Base-by-base conservation (phyloP, 2,113 vertebrate species). In the Murina feae region DNA sequence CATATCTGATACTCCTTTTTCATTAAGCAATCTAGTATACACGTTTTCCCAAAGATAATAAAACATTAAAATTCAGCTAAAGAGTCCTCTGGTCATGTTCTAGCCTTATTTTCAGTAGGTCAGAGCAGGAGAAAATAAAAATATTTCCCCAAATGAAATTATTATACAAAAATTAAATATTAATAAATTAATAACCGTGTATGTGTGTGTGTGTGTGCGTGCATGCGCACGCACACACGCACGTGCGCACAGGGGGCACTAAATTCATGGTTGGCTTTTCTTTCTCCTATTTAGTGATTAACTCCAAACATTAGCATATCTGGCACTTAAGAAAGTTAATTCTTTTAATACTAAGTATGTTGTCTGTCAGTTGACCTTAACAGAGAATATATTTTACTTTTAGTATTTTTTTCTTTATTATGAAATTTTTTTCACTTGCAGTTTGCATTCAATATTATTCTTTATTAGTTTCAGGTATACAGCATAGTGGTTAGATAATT, bases 41-140 rank as follows among this genome's bases (percentile, higher is more conserved):
- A 86, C 18, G 10, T 86, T 92, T 76, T 53, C 44, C 58, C 76
- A 84, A 81, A 76, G 74, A 63, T 23, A 10, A 91, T 30, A 12
- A 93, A 93, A 30, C 25, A 80, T 2, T 83, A 89, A 90, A 93
- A 90, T 93, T 39, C 83, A 95, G 65, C 84, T 72, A n/a, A n/a
- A 49, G 47, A 81, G 42, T 88, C 83, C n/a, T 76, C 49, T 25
- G 37, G 37, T 60, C 30, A 63, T 20, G 23, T 63, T 76, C 58
- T 86, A 28, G 20, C 60, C 44, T 90, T 78, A 86, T 83, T 94
- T 90, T 63, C 53, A 95, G 53, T 39, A 68, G 69, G 71, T 78
- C 53, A 20, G 53, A 81, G 86, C 75, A 87, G 89, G 17, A 94
- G 72, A 94, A 94, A 75, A 93, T 0, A 88, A 84, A 74, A 86